Evolutionary conservation across 53 echinoderm and acorn worm genomes (phyloP), one percentile per base, ranked within the genome.

Genomic region (Luidia sarsii): DNA sequence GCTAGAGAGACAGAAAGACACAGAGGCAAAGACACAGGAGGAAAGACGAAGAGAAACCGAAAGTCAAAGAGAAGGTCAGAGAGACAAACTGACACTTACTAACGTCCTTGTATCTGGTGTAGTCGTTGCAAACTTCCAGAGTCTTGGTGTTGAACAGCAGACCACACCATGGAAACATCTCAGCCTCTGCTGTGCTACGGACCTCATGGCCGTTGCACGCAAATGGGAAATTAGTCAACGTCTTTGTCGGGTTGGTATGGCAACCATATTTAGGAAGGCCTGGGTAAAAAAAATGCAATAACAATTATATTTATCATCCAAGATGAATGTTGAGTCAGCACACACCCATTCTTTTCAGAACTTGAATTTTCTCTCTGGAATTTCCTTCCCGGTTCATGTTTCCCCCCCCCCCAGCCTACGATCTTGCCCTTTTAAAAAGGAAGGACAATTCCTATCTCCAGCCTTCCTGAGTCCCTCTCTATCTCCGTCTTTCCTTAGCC

Each of bases 101-200:
- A 59, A 87, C 65, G 39, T 82, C 62, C 30, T 83, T 71, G 70
- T 99, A 99, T 33, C 91, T 65, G 25, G 89, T 50, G 57, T 89
- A 94, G 65, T 99, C 99, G 57, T 91, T 91, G 35, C 60, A 86
- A 6, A 94, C 87, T 32, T 91, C 85, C 64, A 99, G 71, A 24
- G 84, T 89, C 57, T 75, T 54, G 1, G 84, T 86, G 39, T 99
- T 87, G 53, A 99, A 80, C 23, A 94, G 77, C 27, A 91, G 62
- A 4, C 94, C 99, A 86, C 99, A 99, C 99, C 99, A 99, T 0
- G 97, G 97, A 25, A 99, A 99, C 56, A 79, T 56, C 6, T 67
- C 94, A 91, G 79, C n/a, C n/a, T n/a, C n/a, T n/a, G n/a, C n/a
- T 30, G 15, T 63, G 33, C 64, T 33, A 27, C 64, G 82, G 23